These are phyloP conservation scores for Coturnix japonica DNA, from an alignment of 2,113 vertebrate species.

Conservation along the genomic window DNA sequence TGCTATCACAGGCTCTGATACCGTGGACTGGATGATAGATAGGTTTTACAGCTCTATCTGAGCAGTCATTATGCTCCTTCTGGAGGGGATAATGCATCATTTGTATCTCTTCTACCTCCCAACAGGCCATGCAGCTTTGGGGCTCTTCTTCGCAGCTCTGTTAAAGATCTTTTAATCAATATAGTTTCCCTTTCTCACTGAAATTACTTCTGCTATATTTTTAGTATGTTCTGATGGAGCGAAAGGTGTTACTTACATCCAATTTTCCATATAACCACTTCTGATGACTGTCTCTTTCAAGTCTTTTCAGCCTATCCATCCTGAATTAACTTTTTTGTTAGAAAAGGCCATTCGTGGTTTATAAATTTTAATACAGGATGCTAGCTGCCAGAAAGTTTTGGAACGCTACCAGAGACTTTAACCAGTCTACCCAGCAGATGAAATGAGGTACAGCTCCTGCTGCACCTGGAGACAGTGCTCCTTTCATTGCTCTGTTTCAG, in stretches of 20 bases:
- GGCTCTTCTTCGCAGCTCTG: slow-evolving; percentile 27
- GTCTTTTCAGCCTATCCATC: slow-evolving; percentile 68
- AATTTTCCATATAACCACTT: slow-evolving; percentile 79
- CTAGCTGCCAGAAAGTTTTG: slow-evolving; percentile 80
- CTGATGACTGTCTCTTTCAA: slow-evolving; percentile 79
- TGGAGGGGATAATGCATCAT: background rate
- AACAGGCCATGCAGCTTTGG: slow-evolving; percentile 1
- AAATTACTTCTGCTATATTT: slow-evolving; percentile 76
- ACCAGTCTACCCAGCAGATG: slow-evolving; percentile 74
- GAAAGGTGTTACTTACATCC: slow-evolving; percentile 74
- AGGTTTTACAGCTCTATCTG: background rate
- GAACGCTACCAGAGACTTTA: slow-evolving; percentile 74
- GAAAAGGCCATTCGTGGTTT: slow-evolving; percentile 81
- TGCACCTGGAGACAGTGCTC: slow-evolving; percentile 80
- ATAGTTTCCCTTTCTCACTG: slow-evolving; percentile 64
- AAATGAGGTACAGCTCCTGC: slow-evolving; percentile 71
- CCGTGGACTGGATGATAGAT: background rate
- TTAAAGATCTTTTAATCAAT: slow-evolving; percentile 62
- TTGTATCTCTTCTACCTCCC: background rate
- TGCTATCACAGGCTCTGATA: background rate
- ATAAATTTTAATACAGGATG: slow-evolving; percentile 84
- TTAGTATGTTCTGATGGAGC: slow-evolving; percentile 69
- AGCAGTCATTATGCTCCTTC: background rate
- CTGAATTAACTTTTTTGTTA: slow-evolving; percentile 82
- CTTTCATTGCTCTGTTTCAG: slow-evolving; percentile 79